Evolutionary conservation across 2,113 vertebrate species (phyloP), one percentile per base, ranked within the genome.

Genomic region (Todiramphus saurophagus): DNA sequence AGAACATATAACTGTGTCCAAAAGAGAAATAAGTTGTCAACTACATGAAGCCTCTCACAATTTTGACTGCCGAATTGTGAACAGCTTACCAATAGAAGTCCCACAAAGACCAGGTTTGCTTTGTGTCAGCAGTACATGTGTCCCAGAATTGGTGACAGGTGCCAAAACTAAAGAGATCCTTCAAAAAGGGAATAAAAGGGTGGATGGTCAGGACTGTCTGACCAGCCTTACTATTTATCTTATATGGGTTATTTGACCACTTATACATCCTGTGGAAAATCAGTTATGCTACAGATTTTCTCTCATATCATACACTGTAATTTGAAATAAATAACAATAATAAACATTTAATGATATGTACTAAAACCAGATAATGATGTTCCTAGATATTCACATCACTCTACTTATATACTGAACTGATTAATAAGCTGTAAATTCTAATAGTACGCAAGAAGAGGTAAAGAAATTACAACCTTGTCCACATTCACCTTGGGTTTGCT

Each of bases 351-450:
- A 11, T 13, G 83, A 77, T 17, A 15, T 4, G 9, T 18, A 27
- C 16, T 55, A 62, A 86, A 93, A 94, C 56, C 24, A 69, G 51
- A 23, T 43, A 90, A 14, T 55, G 19, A 83, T 66, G 37, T 81
- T 96, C 51, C 86, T 21, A 85, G 24, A 28, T 72, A 70, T 50
- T 80, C 33, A 51, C 23, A 62, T 24, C n/a, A 81, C 35, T 63
- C 53, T 79, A 56, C 66, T 94, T 67, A 58, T 31, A 82, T 85
- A 87, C 46, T 84, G 14, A 83, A 62, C 53, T 83, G 25, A 93
- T 63, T 90, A 35, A 50, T 58, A 67, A 63, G 4, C 7, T 59
- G 35, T 55, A 16, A 77, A 62, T 90, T 82, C 69, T 50, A 84
- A 75, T 10, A 58, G 13, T 48, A 92, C n/a, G n/a, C 94, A 93